phyloP scores from a whole-genome alignment of 1,140 invertebrate genomes.

The Melipona quadrifasciata region DNA sequence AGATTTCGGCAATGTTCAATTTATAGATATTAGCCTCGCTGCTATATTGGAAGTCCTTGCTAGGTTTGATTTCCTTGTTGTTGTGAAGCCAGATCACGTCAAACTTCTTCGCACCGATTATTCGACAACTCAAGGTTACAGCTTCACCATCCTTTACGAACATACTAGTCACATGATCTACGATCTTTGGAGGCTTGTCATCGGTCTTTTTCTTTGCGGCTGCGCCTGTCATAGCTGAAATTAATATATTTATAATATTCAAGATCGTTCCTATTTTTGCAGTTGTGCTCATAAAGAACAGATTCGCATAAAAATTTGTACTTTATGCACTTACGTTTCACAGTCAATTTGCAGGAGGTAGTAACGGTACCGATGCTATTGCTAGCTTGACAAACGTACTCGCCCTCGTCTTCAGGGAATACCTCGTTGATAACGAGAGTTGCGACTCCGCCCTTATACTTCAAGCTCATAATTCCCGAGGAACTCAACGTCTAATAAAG shows the following conservation, averaged over 20 bases:
- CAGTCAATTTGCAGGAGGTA: slow-evolving; percentile 91
- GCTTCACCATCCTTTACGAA: slow-evolving; percentile 93
- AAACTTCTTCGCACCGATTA: slow-evolving; percentile 93
- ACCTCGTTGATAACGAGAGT: slow-evolving; percentile 94
- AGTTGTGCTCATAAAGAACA: too few relatives aligned
- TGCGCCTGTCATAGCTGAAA: slow-evolving; percentile 85
- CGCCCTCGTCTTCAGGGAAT: slow-evolving; percentile 96
- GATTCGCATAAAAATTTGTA: too few relatives aligned
- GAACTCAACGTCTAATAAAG: slow-evolving; percentile 84
- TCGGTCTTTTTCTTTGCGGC: slow-evolving; percentile 81
- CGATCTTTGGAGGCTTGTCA: slow-evolving; percentile 91
- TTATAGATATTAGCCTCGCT: slow-evolving; percentile 95
- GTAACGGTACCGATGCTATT: slow-evolving; percentile 93
- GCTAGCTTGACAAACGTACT: slow-evolving; percentile 93
- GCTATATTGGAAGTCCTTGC: slow-evolving; percentile 97
- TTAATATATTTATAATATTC: not conserved
- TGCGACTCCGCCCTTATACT: slow-evolving; percentile 94
- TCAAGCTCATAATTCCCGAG: slow-evolving; percentile 93
- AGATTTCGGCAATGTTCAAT: slow-evolving; percentile 95
- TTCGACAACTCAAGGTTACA: slow-evolving; percentile 91
- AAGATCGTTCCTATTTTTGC: too few relatives aligned
- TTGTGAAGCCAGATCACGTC: slow-evolving; percentile 98
- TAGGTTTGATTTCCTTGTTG: slow-evolving; percentile 97
- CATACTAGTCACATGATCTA: slow-evolving; percentile 90
- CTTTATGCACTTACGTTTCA: slow-evolving; percentile 87